phyloP scores from a whole-genome alignment of 2,797 vertebrate genomes.

The Choloepus didactylus region DNA sequence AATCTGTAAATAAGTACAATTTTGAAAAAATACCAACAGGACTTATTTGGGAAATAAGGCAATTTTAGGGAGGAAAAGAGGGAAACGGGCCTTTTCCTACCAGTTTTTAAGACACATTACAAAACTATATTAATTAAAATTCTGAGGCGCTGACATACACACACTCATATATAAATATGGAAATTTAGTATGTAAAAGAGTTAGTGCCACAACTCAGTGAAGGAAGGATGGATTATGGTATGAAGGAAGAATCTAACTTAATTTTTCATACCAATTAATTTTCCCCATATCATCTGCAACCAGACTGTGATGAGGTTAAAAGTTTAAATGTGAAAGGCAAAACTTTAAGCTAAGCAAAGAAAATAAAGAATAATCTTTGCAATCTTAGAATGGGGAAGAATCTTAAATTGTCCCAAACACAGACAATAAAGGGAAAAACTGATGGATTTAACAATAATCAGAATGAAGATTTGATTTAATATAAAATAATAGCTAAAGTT shows the following conservation, averaged over 20 bases:
- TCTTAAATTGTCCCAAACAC: not conserved
- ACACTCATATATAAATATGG: not conserved
- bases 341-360: not conserved
- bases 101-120: not conserved
- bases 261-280: accelerated
- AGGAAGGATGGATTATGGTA: no score
- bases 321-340: not conserved
- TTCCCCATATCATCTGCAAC: not conserved
- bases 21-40: not conserved
- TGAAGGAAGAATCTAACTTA: not conserved
- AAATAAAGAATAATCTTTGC: not conserved
- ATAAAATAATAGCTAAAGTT: not conserved
- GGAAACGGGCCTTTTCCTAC: not conserved
- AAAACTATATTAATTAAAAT: not conserved
- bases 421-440: not conserved
- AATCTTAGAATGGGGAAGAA: not conserved
- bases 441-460: not conserved
- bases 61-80: not conserved
- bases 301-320: not conserved
- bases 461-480: not conserved
- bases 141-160: not conserved
- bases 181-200: accelerated
- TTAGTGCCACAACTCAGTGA: not conserved
- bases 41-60: not conserved
- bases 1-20: no score